Evolutionary conservation across 2,888 invertebrate genomes (phyloP).

Genomic region (Cynaeus angustus): DNA sequence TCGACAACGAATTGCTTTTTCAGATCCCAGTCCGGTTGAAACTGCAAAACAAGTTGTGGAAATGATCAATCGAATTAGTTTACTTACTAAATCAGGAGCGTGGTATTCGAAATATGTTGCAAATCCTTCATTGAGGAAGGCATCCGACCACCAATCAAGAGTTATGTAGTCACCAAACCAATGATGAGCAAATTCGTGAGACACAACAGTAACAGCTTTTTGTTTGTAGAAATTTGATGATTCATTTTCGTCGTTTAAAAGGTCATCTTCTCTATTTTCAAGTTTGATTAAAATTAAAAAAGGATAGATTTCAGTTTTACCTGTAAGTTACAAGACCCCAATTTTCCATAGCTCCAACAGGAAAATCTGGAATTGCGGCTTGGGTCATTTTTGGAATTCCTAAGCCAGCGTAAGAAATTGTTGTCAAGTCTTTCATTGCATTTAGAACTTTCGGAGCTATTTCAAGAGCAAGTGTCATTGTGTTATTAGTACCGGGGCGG

Average conservation of each 20-base stretch:
- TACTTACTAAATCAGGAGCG: slow-evolving; percentile 74
- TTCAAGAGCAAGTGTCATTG: slow-evolving; percentile 46
- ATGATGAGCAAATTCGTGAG: slow-evolving; percentile 87
- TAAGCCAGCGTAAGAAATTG: slow-evolving; percentile 18
- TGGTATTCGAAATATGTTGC: slow-evolving; percentile 84
- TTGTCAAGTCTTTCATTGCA: slow-evolving; percentile 65
- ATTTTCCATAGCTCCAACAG: slow-evolving; percentile 93
- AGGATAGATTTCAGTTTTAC: neutral
- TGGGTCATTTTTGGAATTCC: slow-evolving; percentile 79
- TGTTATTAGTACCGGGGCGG: slow-evolving; percentile 44
- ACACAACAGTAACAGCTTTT: slow-evolving; percentile 78
- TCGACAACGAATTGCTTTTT: slow-evolving; percentile 81
- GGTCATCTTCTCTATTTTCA: slow-evolving; percentile 57
- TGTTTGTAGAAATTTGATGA: slow-evolving; percentile 67
- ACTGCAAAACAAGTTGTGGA: too few species aligned
- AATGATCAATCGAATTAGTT: too few species aligned
- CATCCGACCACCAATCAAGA: slow-evolving; percentile 83
- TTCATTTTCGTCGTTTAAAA: slow-evolving; percentile 55
- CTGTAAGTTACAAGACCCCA: slow-evolving; percentile 87
- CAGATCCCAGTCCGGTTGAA: slow-evolving; percentile 74
- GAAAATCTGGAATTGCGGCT: slow-evolving; percentile 88
- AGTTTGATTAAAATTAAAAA: too few species aligned
- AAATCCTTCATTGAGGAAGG: slow-evolving; percentile 85
- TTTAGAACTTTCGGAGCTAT: slow-evolving; percentile 53
- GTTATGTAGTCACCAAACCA: slow-evolving; percentile 88